phyloP scores from a whole-genome alignment of 2,888 invertebrate species.

The Uropetala carovei region DNA sequence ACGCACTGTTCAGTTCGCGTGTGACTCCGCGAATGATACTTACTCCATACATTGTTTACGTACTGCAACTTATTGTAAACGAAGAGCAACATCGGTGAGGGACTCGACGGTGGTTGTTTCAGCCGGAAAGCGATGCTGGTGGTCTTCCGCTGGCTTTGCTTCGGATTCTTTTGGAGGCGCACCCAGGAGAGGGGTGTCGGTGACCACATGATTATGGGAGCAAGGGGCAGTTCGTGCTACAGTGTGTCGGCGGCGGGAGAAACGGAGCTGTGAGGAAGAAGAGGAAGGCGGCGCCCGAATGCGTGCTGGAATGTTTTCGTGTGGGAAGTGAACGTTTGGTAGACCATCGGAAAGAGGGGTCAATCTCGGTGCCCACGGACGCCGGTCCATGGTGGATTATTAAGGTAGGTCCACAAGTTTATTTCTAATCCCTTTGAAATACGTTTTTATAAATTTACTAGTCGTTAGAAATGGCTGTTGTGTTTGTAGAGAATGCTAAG shows the following conservation, averaged over 20 bases:
- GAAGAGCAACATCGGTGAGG: too few species aligned
- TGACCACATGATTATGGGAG: slow-evolving; percentile 16
- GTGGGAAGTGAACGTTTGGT: slow-evolving; percentile 38
- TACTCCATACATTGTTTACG: neutral
- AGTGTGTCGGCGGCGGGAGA: neutral
- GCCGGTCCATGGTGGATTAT: neutral
- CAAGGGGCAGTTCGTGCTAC: slow-evolving; percentile 15
- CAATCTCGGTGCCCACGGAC: neutral
- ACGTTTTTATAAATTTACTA: too few species aligned
- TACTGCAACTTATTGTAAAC: neutral
- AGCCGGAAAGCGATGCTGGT: neutral
- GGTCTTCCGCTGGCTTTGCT: neutral
- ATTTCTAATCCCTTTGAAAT: too few species aligned
- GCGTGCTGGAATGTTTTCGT: slow-evolving; percentile 58
- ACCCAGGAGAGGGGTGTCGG: neutral
- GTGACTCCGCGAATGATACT: neutral
- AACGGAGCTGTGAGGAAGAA: neutral
- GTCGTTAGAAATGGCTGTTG: too few species aligned
- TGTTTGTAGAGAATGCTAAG: too few species aligned
- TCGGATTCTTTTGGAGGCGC: neutral
- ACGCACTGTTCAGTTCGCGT: neutral
- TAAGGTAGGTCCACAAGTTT: slow-evolving; percentile 2
- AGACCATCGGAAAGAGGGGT: neutral
- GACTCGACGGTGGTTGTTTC: neutral
- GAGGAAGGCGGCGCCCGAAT: slow-evolving; percentile 32